Conservation (phyloP, 1,140 invertebrate genomes). For the Heliconius hermathena region DNA sequence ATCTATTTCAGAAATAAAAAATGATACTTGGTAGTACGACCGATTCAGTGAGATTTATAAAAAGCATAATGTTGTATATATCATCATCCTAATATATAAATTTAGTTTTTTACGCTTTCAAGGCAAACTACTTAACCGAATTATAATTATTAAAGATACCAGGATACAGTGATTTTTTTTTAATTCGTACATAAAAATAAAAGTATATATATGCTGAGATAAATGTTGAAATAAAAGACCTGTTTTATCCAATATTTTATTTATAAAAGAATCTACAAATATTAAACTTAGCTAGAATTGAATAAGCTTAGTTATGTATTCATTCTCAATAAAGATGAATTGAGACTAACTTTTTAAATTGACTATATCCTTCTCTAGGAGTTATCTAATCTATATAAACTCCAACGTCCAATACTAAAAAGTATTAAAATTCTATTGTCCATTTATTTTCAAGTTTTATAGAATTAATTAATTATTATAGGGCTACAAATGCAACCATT, state of each 20-base stretch:
- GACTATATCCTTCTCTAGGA: neutral
- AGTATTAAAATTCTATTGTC: conserved; percentile 22
- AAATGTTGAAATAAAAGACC: conserved; percentile 19
- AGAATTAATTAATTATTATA: neutral
- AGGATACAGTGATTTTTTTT: no score
- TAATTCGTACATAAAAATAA: neutral
- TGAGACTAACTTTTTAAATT: neutral
- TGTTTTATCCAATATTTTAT: conserved; percentile 27
- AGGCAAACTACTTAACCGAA: no score
- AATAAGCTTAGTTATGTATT: neutral
- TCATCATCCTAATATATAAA: no score
- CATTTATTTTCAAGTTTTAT: neutral
- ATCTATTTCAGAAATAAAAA: no score
- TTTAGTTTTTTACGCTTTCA: no score
- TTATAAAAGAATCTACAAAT: conserved; percentile 28
- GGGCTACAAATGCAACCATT: neutral
- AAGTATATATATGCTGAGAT: neutral
- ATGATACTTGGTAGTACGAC: no score
- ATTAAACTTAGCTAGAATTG: neutral
- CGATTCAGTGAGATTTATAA: no score
- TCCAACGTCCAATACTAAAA: conserved; percentile 16
- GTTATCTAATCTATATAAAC: neutral
- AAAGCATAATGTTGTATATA: no score
- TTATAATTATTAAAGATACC: no score
- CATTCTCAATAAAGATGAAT: neutral